These are phyloP conservation scores for Coregonus suidteri DNA, from an alignment of 2,797 vertebrate genomes.

Conservation along the genomic window DNA sequence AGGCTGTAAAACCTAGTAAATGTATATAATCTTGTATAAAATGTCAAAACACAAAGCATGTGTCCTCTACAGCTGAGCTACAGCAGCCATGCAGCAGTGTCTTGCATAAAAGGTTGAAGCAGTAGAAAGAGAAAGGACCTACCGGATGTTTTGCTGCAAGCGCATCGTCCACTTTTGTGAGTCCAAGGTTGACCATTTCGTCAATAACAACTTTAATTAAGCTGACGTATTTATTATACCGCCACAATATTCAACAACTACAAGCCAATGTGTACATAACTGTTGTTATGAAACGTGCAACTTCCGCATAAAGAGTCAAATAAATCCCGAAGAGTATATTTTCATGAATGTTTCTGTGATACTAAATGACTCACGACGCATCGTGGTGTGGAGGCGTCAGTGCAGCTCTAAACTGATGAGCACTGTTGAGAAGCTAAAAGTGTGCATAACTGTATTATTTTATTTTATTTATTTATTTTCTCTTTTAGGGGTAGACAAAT, in stretches of 20 bases:
- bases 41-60: too few species aligned
- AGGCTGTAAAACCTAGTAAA: too few species aligned
- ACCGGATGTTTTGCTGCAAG: constrained; percentile 77
- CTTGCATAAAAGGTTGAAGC: too few species aligned
- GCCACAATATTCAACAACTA: neutral
- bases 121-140: constrained; percentile 9
- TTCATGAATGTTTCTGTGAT: neutral
- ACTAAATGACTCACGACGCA: constrained; percentile 29
- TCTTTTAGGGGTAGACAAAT: too few species aligned
- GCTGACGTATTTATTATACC: neutral
- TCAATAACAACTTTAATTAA: neutral
- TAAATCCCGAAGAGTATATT: neutral
- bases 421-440: too few species aligned
- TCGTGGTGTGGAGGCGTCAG: constrained; percentile 38
- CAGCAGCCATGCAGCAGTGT: too few species aligned
- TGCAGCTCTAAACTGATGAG: constrained; percentile 14
- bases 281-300: constrained; percentile 28
- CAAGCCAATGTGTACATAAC: neutral
- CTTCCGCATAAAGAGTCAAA: constrained; percentile 40
- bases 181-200: constrained; percentile 73
- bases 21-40: too few species aligned
- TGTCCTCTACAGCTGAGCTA: too few species aligned
- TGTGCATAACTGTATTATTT: too few species aligned
- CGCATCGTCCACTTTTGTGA: constrained; percentile 70
- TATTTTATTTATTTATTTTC: too few species aligned